Evolutionary conservation across 2,797 vertebrate genomes (phyloP).

Genomic region (Geotria australis): DNA sequence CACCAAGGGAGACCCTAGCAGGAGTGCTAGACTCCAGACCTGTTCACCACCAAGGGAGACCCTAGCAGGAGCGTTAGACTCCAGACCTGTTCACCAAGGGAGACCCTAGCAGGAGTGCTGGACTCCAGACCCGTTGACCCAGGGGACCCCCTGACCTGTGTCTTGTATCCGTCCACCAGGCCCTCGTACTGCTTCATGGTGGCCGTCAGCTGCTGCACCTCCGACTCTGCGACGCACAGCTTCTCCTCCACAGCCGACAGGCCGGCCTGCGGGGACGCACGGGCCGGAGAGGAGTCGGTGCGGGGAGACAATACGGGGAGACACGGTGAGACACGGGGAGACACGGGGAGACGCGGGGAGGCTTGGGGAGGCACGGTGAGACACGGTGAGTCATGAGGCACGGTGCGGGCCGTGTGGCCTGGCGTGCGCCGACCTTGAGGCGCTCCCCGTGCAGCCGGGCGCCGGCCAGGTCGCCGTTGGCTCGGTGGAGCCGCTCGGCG

Average conservation of each 20-base stretch:
- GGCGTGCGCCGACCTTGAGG: slow-evolving; percentile 26
- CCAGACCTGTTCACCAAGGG: no score
- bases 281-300: not conserved
- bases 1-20: no score
- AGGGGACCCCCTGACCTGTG: slow-evolving; percentile 20
- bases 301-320: not conserved
- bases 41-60: no score
- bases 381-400: no score
- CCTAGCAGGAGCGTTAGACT: no score
- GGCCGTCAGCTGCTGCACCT: slow-evolving; percentile 40
- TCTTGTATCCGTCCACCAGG: slow-evolving; percentile 44
- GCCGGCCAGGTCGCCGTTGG: slow-evolving; percentile 18
- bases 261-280: slow-evolving; percentile 15
- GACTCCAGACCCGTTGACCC: no score
- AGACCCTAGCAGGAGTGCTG: no score
- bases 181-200: slow-evolving; percentile 43
- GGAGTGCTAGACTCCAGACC: no score
- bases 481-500: slow-evolving; percentile 20
- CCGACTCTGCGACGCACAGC: slow-evolving; percentile 23
- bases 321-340: no score
- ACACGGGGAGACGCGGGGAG: no score
- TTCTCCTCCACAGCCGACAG: slow-evolving; percentile 33
- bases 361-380: no score
- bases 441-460: slow-evolving; percentile 37
- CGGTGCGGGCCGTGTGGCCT: no score